Base-by-base conservation (phyloP, 2,113 vertebrate genomes). In the Oophaga pumilio region DNA sequence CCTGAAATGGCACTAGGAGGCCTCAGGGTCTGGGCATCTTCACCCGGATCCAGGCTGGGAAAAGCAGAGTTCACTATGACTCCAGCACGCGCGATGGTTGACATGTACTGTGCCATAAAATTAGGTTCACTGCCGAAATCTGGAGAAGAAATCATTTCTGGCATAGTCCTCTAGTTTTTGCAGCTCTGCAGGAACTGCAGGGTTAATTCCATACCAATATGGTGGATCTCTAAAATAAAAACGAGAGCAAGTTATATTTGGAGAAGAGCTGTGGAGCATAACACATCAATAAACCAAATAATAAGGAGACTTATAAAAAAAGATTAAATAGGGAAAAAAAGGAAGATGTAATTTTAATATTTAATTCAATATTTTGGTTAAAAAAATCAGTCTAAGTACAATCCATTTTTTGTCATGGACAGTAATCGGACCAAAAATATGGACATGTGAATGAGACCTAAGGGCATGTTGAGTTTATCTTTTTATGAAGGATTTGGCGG, bases 91-190 rank as follows among this genome's bases (percentile, higher is more conserved):
- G 94, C 91, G 89, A 91, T 93, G 64, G 66, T 92, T 0, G 95
- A 92, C 92, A 97, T 95, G 96, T 97, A 97, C 0, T 85, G 93
- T 8, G 92, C 91, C 78, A 95, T 79, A 88, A 98, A 95, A 88
- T 95, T 94, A 62, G 93, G 90, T 89, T 94, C 94, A 59, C 90
- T 91, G 43, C 88, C 92, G 8, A 89, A 84, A 85, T 95, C 96
- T 88, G 94, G 93, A 93, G 94, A 95, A 73, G 95, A 91, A 86
- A 96, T 94, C 96, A 97, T 97, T 91, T 91, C 92, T 77, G 81
- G 81, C 71, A 84, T 88, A 83, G 26, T 83, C 64, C 15, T 68
- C 20, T 13, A 24, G n/a, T 9, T 53, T 22, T 10, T 0, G 11
- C 24, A 50, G 43, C 33, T 52, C 26, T 68, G 26, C 33, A 60